Conservation (phyloP, 1,140 invertebrate genomes). For the Diorhabda carinulata region DNA sequence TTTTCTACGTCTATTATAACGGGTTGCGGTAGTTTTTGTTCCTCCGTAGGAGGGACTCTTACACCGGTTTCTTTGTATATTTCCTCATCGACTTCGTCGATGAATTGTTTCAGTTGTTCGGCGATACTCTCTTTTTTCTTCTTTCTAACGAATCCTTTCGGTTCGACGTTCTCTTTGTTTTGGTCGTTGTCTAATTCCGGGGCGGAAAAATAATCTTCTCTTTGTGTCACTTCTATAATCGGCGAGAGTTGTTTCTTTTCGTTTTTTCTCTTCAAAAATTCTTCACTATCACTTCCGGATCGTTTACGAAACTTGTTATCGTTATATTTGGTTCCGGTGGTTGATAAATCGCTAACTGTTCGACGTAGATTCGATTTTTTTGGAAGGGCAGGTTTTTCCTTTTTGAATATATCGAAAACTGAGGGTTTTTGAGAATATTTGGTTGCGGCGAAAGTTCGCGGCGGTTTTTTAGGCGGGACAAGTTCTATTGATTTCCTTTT, state of each 20-base stretch:
- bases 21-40: conserved; percentile 30
- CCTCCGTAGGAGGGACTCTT: conserved; percentile 21
- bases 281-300: conserved; percentile 50
- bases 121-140: conserved; percentile 32
- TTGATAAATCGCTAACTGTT: conserved; percentile 67
- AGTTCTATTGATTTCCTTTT: conserved; percentile 44
- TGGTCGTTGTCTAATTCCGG: conserved; percentile 23
- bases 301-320: conserved; percentile 45
- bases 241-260: conserved; percentile 67
- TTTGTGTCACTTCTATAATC: conserved; percentile 64
- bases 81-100: conserved; percentile 39
- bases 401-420: conserved; percentile 58
- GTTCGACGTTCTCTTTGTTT: conserved; percentile 19
- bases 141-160: conserved; percentile 12
- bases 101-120: conserved; percentile 39
- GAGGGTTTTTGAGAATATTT: conserved; percentile 49
- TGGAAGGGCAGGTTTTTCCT: conserved; percentile 47
- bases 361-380: conserved; percentile 52
- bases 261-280: conserved; percentile 22
- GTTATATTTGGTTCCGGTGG: conserved; percentile 51
- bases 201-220: conserved; percentile 64
- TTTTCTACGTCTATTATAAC: conserved; percentile 46
- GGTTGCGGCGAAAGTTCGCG: conserved; percentile 48
- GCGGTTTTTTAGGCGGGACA: conserved; percentile 41
- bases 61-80: conserved; percentile 39